These are phyloP conservation scores for Cheilosia impressa DNA, from an alignment of 2,888 invertebrate species.

Conservation along the genomic window DNA sequence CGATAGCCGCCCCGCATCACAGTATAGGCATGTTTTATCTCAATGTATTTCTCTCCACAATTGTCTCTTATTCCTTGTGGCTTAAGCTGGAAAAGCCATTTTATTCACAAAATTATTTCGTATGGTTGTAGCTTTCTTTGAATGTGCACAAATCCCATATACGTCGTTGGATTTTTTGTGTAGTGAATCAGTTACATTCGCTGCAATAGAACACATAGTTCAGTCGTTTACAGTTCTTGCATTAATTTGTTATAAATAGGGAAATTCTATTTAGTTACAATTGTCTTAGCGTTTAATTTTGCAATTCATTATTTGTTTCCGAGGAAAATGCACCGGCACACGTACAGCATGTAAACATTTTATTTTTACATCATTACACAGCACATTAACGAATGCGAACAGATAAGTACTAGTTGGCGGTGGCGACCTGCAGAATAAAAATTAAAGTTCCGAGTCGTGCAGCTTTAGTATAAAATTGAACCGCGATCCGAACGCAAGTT, in stretches of 20 bases:
- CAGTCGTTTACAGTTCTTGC: neutral
- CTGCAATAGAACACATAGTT: neutral
- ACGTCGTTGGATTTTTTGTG: neutral
- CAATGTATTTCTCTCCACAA: too few relatives aligned
- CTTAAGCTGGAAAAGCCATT: too few relatives aligned
- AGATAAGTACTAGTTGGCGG: neutral
- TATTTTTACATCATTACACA: neutral
- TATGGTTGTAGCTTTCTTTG: neutral
- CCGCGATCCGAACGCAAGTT: neutral
- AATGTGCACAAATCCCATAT: neutral
- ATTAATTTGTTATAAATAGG: neutral
- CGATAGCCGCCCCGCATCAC: too few relatives aligned
- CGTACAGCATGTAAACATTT: neutral
- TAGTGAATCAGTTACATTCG: constrained; percentile 13
- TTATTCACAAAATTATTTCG: neutral
- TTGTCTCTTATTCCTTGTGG: too few relatives aligned
- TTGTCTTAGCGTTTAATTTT: neutral
- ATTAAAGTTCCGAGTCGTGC: constrained; percentile 6
- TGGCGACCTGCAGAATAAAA: neutral
- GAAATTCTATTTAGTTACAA: constrained; percentile 5
- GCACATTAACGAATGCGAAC: neutral
- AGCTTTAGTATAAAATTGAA: constrained; percentile 14
- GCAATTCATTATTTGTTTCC: constrained; percentile 9
- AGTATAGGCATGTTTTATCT: too few relatives aligned
- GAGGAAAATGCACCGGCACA: neutral